Base-by-base conservation (phyloP, 2,797 vertebrate species). In the Eulemur coronatus region DNA sequence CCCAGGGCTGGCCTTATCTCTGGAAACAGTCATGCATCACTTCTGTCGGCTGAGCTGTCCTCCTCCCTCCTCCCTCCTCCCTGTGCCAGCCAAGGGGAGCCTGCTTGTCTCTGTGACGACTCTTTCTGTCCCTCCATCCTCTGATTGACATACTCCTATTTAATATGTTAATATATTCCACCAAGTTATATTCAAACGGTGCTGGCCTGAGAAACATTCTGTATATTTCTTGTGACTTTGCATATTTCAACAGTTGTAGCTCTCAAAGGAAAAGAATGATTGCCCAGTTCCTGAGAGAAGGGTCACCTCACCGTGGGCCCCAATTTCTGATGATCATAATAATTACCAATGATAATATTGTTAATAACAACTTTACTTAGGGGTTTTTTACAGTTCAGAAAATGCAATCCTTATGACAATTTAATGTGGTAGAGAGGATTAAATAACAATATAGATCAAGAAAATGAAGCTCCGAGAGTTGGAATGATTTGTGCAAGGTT, bases 101-200 rank as follows among this genome's bases (percentile, higher is more conserved):
- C 35, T 4, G 0, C 63, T 81, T 80, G 46, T 80, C 67, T 72
- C 82, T 67, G 57, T 67, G 63, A 86, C 41, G 89, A 67, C 70
- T 67, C 87, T 94, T 95, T 63, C 89, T 72, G 33, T 76, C 41
- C 57, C 48, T 92, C 65, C 57, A 57, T 81, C 75, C 30, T 69
- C 43, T 97, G 96, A 96, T 70, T 97, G 92, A 95, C 94, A 82
- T 43, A 30, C 14, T 81, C 57, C 90, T 61, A 78, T 86, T 76
- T 65, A 95, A 87, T 89, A 97, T 95, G 89, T 35, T 95, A 97
- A 97, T 92, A 41, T 90, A 97, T 95, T 97, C 95, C 52, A 72
- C 84, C 52, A 87, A 92, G 89, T 78, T 89, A 61, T 46, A 81
- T 91, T 96, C 84, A 84, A 48, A 90, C 41, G 38, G 22, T 89